Evolutionary conservation across 2,888 invertebrate genomes (phyloP).

Genomic region (Sericinus montela): DNA sequence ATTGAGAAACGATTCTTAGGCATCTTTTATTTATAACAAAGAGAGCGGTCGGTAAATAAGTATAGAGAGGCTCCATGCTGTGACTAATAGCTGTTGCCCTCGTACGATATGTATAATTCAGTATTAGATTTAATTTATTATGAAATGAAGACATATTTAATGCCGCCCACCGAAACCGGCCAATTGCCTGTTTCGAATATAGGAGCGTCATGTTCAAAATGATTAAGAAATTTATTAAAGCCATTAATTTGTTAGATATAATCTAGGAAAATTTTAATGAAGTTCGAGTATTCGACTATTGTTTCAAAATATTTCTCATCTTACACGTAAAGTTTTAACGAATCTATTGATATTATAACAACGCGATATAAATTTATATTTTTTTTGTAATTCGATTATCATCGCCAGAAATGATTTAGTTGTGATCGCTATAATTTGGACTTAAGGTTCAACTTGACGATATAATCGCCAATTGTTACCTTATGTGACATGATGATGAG

Average conservation of each 20-base stretch:
- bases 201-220: conserved; percentile 38
- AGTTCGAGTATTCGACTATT: conserved; percentile 19
- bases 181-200: conserved; percentile 47
- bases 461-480: no score
- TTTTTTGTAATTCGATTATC: no score
- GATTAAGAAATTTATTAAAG: conserved; percentile 50
- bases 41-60: conserved; percentile 52
- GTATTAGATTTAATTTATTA: conserved; percentile 66
- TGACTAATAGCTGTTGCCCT: conserved; percentile 59
- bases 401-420: no score
- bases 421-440: no score
- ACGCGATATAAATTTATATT: no score
- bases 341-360: no score
- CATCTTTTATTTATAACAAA: conserved; percentile 57
- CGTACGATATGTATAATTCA: conserved; percentile 50
- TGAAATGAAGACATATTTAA: conserved; percentile 63
- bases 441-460: no score
- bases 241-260: conserved; percentile 29
- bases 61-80: conserved; percentile 64
- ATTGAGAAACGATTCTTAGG: conserved; percentile 52
- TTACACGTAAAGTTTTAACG: no score
- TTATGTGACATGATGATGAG: no score
- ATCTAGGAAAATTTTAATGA: conserved; percentile 37
- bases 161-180: conserved; percentile 51
- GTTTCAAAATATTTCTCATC: conserved; percentile 5